Base-by-base conservation (phyloP, 2,113 vertebrate species). In the Cavia porcellus region DNA sequence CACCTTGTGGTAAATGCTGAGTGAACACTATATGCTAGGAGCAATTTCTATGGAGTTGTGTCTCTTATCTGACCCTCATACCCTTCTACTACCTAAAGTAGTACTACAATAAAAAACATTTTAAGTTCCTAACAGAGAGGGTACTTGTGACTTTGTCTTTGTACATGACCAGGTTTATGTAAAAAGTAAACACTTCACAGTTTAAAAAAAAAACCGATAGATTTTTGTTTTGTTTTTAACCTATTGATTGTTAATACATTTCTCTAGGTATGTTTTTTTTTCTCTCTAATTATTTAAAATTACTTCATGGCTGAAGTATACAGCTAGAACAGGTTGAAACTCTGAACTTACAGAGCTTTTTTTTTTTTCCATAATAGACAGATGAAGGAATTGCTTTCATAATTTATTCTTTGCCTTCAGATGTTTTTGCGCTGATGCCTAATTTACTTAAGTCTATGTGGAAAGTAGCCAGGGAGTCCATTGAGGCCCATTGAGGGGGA, bases 1-100 rank as follows among this genome's bases (percentile, higher is more conserved):
- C 98, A 98, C 98, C 98, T 97, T 96, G 97, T 98, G 98, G 89
- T 64, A 20, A 61, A 3, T 64, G 25, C 20, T 96, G 57, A 38
- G 68, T 0, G 0, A 90, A 55, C 57, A 15, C 22, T 38, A 50
- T 91, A 30, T 77, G 79, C 72, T 12, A 30, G 47, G 55, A 83
- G 32, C 6, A 24, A 7, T 82, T 93, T 90, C 35, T 38, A 32
- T 17, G 0, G 19, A 61, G n/a, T 80, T 62, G 72, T 83, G 22
- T 9, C 38, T 14, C 2, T 55, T 50, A 79, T 32, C 19, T 47
- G 57, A 50, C 22, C 7, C 9, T 1, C 0, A 0, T 45, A 2
- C 22, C 61, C 0, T 80, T 87, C 32, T 28, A 6, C 14, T 66
- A n/a, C 32, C 42, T 83, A 45, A 86, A 87, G 30, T 50, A 66